Base-by-base conservation (phyloP, 2,888 invertebrate genomes). In the Sphaeridia pumilis region DNA sequence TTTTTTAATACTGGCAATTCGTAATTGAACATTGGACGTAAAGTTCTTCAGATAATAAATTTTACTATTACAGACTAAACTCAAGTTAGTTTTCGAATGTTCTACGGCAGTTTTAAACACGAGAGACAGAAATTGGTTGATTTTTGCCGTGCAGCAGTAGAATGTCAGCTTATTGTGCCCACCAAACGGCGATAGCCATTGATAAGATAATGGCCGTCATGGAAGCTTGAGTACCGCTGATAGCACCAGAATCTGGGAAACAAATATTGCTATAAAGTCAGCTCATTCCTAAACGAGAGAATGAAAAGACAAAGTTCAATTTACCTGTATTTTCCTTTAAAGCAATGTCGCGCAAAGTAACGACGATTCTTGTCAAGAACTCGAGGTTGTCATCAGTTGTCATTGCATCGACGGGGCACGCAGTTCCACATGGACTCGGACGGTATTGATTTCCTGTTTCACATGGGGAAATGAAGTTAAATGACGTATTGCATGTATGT, bases 281-380 rank as follows among this genome's bases (percentile, higher is more conserved):
- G 34, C 20, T 17, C 21, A 4, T 34, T 17, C 20, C 14, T 31
- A 46, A 10, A 3, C 26, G 7, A 22, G 26, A 14, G 17, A 38
- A 38, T 31, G 31, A 31, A 10, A 31, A 31, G 14, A 31, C 31
- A 31, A 31, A 31, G 31, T 7, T 31, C 14, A 10, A 20, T 34
- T 27, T 38, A 52, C 51, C 46, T 14, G 51, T 52, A 46, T 52
- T 45, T 5, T 10, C 10, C 3, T 46, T 10, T n/a, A 52, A 20
- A 38, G 31, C 24, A 2, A 46, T 17, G 10, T 7, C 20, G 7
- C 17, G 14, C 2, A 52, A 24, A 27, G 46, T 38, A 14, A 27
- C 20, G 25, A 52, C 38, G 5, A 41, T 46, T 10, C 51, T 24
- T 27, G 20, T 26, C 27, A 46, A 21, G 25, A 52, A 46, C 20